Conservation (phyloP, 2,113 vertebrate genomes). For the Phylloscopus trochiloides region DNA sequence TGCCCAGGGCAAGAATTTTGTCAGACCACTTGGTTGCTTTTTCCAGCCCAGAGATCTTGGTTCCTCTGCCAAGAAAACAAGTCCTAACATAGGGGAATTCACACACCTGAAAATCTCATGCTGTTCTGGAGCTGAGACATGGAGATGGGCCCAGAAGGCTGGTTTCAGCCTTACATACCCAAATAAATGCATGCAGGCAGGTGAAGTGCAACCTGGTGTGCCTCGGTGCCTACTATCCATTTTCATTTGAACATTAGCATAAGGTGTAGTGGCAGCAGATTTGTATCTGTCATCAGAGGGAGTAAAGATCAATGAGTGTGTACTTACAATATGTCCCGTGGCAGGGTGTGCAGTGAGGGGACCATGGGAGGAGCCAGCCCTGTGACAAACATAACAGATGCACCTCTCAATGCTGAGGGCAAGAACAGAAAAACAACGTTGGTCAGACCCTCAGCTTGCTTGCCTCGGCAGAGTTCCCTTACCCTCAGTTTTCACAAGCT, state of each 20-base stretch:
- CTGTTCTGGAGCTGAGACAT: neutral
- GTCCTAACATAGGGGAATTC: neutral
- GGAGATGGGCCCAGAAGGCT: neutral
- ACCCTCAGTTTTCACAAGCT: neutral
- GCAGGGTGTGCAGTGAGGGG: neutral
- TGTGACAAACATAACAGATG: neutral
- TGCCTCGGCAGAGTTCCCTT: neutral
- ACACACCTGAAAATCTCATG: neutral
- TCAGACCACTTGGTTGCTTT: neutral
- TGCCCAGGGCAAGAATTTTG: neutral
- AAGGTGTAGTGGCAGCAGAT: conserved; percentile 28
- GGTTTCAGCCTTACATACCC: neutral
- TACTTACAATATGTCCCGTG: neutral
- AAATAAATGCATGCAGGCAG: neutral
- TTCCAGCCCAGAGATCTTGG: neutral
- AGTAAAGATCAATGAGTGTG: conserved; percentile 28
- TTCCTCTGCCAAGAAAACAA: neutral
- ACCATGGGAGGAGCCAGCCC: neutral
- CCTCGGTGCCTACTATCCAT: neutral
- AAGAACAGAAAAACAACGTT: neutral
- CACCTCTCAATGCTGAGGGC: neutral
- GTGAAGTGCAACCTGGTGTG: neutral
- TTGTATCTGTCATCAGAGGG: neutral
- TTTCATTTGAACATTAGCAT: conserved; percentile 26
- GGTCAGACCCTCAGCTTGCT: neutral